Percentiles rank a stretch among this genome's conserved stretches.
Conservation (phyloP, 2,797 vertebrate species). For the Margarornis squamiger region DNA sequence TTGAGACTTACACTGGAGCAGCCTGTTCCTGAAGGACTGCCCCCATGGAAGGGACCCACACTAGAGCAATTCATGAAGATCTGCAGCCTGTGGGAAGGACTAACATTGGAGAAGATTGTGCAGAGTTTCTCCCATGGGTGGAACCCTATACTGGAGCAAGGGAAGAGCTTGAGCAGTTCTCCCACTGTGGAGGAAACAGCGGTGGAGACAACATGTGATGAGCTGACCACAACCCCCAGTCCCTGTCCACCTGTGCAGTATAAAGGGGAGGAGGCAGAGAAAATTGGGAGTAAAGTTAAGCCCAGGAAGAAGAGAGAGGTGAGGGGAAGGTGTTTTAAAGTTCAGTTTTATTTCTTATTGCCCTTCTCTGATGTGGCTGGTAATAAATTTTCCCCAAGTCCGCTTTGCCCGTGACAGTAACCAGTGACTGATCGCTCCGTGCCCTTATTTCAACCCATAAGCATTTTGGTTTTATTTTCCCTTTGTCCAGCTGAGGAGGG, state of each 20-base stretch:
- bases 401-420: background rate
- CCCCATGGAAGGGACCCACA: too few relatives aligned
- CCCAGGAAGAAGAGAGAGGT: background rate
- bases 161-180: background rate
- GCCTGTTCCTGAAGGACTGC: background rate
- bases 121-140: background rate
- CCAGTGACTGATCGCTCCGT: background rate
- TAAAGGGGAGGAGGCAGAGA: background rate
- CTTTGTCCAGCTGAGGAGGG: background rate
- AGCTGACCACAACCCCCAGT: background rate
- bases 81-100: background rate
- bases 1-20: fast-evolving
- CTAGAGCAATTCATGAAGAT: background rate
- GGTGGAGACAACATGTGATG: fast-evolving
- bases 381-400: background rate
- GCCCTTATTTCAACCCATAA: background rate
- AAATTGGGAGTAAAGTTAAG: background rate
- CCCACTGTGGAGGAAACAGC: background rate
- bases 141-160: fast-evolving
- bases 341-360: background rate
- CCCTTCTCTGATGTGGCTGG: background rate
- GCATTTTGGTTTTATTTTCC: background rate
- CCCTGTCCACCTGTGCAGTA: background rate
- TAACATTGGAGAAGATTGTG: background rate
- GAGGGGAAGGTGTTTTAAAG: background rate